These are phyloP conservation scores for Odobenus rosmarus DNA, from an alignment of 2,113 vertebrate species.

Conservation along the genomic window DNA sequence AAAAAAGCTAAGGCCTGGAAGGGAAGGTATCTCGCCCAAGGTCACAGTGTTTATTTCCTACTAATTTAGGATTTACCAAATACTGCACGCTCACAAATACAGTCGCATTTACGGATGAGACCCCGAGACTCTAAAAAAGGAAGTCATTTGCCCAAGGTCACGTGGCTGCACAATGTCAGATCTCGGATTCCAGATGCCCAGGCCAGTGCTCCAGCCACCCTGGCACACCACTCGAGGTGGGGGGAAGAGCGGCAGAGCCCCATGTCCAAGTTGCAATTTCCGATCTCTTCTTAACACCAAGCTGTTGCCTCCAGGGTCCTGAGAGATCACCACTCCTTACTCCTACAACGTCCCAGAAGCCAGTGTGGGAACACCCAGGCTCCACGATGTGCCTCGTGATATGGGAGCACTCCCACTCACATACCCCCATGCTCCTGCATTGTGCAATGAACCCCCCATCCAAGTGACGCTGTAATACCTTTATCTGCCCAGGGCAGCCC, in stretches of 20 bases:
- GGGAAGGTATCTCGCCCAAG: not conserved
- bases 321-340: not conserved
- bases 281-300: not conserved
- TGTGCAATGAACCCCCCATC: not conserved
- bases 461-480: not conserved
- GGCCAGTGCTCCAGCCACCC: not conserved
- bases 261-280: not conserved
- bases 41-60: not conserved
- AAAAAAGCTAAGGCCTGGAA: not conserved
- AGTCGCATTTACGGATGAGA: not conserved
- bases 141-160: not conserved
- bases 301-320: not conserved
- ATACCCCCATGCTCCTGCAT: not conserved
- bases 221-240: not conserved
- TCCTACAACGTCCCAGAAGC: not conserved
- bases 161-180: not conserved
- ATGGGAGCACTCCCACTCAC: not conserved
- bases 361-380: not conserved
- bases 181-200: not conserved
- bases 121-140: not conserved
- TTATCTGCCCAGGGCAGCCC: conserved; percentile 48
- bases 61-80: not conserved
- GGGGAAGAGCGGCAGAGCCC: not conserved
- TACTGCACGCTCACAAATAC: not conserved
- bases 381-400: not conserved